Conservation (phyloP, 2,797 vertebrate genomes). For the Poeciliopsis paucimaculata region DNA sequence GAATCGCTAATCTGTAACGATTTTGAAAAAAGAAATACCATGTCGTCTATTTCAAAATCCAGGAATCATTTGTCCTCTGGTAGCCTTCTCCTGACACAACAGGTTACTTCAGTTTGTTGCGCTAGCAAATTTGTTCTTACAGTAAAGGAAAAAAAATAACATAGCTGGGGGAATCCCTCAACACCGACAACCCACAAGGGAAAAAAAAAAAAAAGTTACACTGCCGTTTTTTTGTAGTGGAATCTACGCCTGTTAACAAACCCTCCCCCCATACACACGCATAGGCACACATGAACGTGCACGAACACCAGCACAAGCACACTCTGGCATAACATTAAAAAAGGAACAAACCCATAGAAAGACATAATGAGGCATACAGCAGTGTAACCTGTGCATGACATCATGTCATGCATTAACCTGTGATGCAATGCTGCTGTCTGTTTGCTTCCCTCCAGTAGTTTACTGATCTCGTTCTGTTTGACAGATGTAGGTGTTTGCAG, state of each 20-base stretch:
- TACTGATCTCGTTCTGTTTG: constrained; percentile 5
- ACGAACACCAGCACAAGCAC: neutral
- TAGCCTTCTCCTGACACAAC: neutral
- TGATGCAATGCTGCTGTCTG: constrained; percentile 30
- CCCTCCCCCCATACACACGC: neutral
- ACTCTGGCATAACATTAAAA: constrained; percentile 19
- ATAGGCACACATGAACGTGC: rapidly evolving
- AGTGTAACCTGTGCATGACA: constrained; percentile 19
- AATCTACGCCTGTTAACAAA: constrained; percentile 47
- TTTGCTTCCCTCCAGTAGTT: constrained; percentile 11
- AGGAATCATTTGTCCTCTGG: neutral
- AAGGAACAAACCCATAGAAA: constrained; percentile 24
- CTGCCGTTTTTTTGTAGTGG: constrained; percentile 27
- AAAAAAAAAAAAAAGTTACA: neutral
- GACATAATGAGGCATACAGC: neutral
- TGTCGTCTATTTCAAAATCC: neutral
- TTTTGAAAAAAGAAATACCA: neutral
- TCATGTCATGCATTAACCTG: neutral
- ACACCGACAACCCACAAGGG: neutral
- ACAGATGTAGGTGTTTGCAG: neutral
- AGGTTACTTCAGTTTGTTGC: neutral
- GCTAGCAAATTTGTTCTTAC: constrained; percentile 4
- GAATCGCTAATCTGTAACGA: neutral
- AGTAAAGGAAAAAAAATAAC: neutral
- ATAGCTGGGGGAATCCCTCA: constrained; percentile 46